These are phyloP conservation scores for Rachycentron canadum DNA, from an alignment of 2,797 vertebrate genomes.

Conservation along the genomic window DNA sequence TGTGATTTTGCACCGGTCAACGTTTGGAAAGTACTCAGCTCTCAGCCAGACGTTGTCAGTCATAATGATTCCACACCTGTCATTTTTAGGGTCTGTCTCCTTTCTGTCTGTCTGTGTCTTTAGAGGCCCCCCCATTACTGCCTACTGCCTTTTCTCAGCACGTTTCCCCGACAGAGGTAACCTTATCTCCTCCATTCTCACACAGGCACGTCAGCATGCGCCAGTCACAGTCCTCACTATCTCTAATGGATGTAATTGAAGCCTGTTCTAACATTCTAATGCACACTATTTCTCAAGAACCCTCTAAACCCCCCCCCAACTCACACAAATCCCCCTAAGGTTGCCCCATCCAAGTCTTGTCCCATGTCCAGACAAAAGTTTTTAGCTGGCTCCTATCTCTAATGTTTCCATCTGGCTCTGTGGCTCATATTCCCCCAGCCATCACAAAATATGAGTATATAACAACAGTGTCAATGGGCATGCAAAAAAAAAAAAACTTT, in stretches of 20 bases:
- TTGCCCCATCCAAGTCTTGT: constrained; percentile 32
- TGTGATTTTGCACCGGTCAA: neutral
- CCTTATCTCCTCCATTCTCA: constrained; percentile 64
- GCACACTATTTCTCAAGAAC: constrained; percentile 30
- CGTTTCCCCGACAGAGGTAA: constrained; percentile 57
- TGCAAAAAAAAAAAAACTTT: neutral
- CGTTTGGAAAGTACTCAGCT: constrained; percentile 23
- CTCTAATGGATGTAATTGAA: constrained; percentile 74
- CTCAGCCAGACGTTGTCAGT: constrained; percentile 19
- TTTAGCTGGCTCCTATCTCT: constrained; percentile 32
- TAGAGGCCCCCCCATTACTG: constrained; percentile 35
- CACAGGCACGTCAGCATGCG: constrained; percentile 55
- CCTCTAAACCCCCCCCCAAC: neutral
- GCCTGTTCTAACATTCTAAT: constrained; percentile 51
- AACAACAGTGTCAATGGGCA: neutral
- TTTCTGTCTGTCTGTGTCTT: constrained; percentile 57
- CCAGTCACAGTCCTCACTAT: constrained; percentile 56
- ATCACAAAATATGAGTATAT: constrained; percentile 40
- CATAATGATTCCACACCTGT: constrained; percentile 48
- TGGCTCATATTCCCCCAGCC: constrained; percentile 40
- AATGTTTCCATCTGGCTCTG: constrained; percentile 61
- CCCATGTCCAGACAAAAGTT: constrained; percentile 34
- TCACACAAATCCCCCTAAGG: constrained; percentile 27
- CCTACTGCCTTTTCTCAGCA: constrained; percentile 37
- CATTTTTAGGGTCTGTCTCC: constrained; percentile 60